These are phyloP conservation scores for Podotricha telesiphe DNA, from an alignment of 2,888 invertebrate genomes.

Conservation along the genomic window DNA sequence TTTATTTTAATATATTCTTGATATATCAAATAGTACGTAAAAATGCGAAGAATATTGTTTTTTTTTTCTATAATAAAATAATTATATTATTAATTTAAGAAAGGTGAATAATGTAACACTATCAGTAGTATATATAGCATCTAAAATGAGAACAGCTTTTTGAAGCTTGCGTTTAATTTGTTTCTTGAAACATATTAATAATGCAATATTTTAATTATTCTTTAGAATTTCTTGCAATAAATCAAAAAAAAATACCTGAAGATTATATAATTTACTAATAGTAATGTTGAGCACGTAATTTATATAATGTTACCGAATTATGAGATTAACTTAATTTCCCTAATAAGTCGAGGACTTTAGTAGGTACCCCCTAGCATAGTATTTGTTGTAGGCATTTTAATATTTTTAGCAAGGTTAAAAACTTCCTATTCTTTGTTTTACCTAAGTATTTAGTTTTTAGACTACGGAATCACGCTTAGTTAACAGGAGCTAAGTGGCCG, in stretches of 20 bases:
- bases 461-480: slow-evolving; percentile 78
- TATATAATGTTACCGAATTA: neutral
- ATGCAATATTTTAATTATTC: too few relatives aligned
- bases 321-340: neutral
- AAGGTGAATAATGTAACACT: too few relatives aligned
- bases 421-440: slow-evolving; percentile 75
- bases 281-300: neutral
- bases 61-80: neutral
- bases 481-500: slow-evolving; percentile 75
- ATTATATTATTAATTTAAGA: neutral
- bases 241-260: neutral
- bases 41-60: too few relatives aligned
- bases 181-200: too few relatives aligned
- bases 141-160: neutral
- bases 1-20: neutral
- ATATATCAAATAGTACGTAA: too few relatives aligned
- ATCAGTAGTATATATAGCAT: too few relatives aligned
- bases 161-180: too few relatives aligned
- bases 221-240: neutral
- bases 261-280: neutral
- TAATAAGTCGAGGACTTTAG: neutral
- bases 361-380: neutral
- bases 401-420: slow-evolving; percentile 60
- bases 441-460: slow-evolving; percentile 61
- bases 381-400: slow-evolving; percentile 8